phyloP scores from a whole-genome alignment of 2,888 invertebrate species.

The Meiosimyza platycephala region DNA sequence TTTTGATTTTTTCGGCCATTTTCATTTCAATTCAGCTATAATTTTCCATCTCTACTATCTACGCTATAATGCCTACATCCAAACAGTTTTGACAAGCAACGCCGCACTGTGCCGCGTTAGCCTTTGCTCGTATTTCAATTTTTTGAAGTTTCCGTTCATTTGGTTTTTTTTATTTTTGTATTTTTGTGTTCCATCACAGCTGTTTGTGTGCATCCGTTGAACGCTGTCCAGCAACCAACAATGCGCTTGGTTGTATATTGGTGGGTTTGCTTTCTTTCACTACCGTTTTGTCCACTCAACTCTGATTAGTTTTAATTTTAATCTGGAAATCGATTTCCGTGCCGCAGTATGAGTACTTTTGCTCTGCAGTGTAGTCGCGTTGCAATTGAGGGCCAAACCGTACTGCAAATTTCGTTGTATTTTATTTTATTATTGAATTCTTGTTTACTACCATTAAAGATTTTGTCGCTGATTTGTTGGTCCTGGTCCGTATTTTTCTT shows the following conservation, averaged over 20 bases:
- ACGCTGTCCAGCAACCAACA: not conserved
- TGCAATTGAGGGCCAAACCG: no score
- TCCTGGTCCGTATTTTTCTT: no score
- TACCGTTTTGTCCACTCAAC: slow-evolving; percentile 52
- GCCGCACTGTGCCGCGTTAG: slow-evolving; percentile 23
- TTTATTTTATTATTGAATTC: no score
- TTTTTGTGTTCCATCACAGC: slow-evolving; percentile 19
- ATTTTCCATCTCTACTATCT: no score
- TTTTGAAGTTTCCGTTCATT: slow-evolving; percentile 39
- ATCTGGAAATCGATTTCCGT: slow-evolving; percentile 63
- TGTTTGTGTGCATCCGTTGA: not conserved
- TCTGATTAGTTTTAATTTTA: slow-evolving; percentile 63
- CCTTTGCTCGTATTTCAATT: slow-evolving; percentile 20
- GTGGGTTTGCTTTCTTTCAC: not conserved
- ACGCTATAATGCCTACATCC: no score
- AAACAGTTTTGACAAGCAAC: no score
- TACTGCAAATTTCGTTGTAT: no score
- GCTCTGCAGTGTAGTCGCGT: not conserved
- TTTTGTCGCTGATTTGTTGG: no score
- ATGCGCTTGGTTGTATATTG: not conserved
- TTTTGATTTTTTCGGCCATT: no score
- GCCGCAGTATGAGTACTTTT: slow-evolving; percentile 42
- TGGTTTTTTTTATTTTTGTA: slow-evolving; percentile 35
- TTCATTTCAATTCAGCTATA: no score
- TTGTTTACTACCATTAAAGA: no score